Evolutionary conservation across 2,888 invertebrate genomes (phyloP).

Genomic region (Neria commutata): DNA sequence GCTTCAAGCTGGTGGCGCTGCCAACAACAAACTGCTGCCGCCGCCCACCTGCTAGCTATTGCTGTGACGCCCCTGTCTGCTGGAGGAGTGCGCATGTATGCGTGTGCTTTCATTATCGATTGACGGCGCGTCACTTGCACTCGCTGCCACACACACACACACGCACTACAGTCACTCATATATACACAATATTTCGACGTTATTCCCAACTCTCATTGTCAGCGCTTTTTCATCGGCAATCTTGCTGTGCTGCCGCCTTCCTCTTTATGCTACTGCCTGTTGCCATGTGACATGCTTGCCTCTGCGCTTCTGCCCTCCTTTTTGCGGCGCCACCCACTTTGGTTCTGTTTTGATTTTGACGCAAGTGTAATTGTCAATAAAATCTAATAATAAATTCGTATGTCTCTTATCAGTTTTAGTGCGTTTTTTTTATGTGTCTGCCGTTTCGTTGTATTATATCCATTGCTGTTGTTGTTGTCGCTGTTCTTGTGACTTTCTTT

Average conservation of each 20-base stretch:
- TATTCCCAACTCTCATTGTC: neutral
- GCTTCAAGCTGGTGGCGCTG: no score
- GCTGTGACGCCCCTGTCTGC: neutral
- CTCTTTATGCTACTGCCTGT: no score
- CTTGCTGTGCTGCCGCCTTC: no score
- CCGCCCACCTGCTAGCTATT: no score
- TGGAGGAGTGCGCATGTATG: conserved; percentile 1
- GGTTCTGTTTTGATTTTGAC: neutral
- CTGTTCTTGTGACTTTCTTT: no score
- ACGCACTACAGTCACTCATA: neutral
- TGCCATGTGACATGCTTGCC: no score
- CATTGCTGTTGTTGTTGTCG: no score
- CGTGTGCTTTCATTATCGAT: conserved; percentile 4
- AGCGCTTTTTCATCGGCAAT: neutral
- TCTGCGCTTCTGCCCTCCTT: neutral
- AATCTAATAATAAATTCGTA: neutral
- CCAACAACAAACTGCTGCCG: no score
- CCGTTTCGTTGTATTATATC: no score
- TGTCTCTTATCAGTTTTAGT: neutral
- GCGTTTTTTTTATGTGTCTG: neutral
- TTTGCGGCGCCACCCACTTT: neutral
- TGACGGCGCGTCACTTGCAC: neutral
- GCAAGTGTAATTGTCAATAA: neutral
- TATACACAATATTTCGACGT: no score
- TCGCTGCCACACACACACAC: neutral